Base-by-base conservation (phyloP, 1,140 invertebrate genomes). In the Mamestra configurata region DNA sequence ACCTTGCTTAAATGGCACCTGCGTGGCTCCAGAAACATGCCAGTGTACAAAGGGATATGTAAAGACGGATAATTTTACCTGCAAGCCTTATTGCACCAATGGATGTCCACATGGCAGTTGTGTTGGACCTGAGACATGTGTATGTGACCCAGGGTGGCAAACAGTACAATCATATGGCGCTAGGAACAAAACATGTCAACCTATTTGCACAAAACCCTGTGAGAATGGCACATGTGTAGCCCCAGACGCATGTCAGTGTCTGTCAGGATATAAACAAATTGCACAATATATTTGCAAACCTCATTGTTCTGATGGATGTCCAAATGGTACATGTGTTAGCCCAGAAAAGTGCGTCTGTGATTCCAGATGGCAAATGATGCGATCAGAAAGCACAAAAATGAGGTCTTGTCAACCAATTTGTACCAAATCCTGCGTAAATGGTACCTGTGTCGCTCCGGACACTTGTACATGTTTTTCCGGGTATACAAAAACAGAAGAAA, bases 361-460 rank as follows among this genome's bases (percentile, higher is more conserved):
- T 7, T 0, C 13, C 15, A 35, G 31, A 11, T 64, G 31, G 59
- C 24, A 64, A 37, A 64, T 20, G 31, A n/a, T n/a, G 10, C n/a
- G n/a, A n/a, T n/a, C n/a, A n/a, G 4, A 8, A 55, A 24, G 1
- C 20, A 2, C 20, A 11, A 10, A 1, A 11, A 64, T 11, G 20
- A 64, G 35, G 13, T n/a, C 40, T 2, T 79, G 77, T 37, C 13
- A 20, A 1, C 68, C 77, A 13, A 13, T 49, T 10, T 79, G 77
- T 22, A 22, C 40, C 1, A 22, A 70, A 15, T 11, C 80, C 8
- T 92, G 90, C 31, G 5, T 64, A 4, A 79, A 79, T 72, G 72
- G 80, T 0, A 78, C 20, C 0, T 84, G 83, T 40, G 64, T 37
- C 0, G 82, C 20, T 97, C 96, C 59, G 20, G 59, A 64, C 5